Percentiles rank a stretch among this genome's conserved stretches.
phyloP scores from a whole-genome alignment of 2,113 vertebrate species.

The Pelobates fuscus region DNA sequence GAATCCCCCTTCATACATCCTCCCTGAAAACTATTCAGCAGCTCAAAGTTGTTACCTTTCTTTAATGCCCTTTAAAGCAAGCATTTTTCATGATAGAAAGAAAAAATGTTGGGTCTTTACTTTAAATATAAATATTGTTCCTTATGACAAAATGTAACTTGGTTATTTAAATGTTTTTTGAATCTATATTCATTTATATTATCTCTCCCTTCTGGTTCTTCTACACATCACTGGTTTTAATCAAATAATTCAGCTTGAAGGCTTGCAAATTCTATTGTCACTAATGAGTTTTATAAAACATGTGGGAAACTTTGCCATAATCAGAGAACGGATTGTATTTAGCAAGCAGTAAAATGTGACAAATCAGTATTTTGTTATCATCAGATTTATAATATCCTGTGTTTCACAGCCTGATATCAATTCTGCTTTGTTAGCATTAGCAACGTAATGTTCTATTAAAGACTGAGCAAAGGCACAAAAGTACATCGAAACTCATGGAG shows the following conservation, averaged over 20 bases:
- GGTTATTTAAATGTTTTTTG: neutral
- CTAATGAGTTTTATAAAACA: conserved; percentile 24
- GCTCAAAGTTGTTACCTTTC: too few species aligned
- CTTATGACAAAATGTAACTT: too few species aligned
- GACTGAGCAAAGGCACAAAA: too few species aligned
- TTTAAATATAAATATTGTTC: too few species aligned
- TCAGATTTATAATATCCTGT: conserved; percentile 28
- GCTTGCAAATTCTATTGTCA: neutral
- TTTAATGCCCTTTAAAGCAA: too few species aligned
- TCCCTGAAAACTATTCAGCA: too few species aligned
- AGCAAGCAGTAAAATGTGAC: conserved; percentile 7
- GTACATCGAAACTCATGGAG: too few species aligned
- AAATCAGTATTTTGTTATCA: conserved; percentile 32
- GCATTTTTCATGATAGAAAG: too few species aligned
- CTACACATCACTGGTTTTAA: conserved; percentile 34
- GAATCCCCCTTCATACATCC: too few species aligned
- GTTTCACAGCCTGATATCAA: conserved; percentile 5
- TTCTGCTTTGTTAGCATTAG: neutral
- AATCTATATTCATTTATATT: conserved; percentile 16
- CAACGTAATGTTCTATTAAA: too few species aligned
- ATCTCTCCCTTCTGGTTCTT: neutral
- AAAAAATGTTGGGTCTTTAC: too few species aligned
- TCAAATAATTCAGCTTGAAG: neutral
- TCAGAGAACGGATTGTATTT: conserved; percentile 14
- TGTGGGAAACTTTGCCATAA: conserved; percentile 7